A percentile compares a stretch with the other conserved stretches of the same genome.
These are phyloP conservation scores for Fregata magnificens DNA, from an alignment of 2,113 vertebrate species.

Conservation along the genomic window DNA sequence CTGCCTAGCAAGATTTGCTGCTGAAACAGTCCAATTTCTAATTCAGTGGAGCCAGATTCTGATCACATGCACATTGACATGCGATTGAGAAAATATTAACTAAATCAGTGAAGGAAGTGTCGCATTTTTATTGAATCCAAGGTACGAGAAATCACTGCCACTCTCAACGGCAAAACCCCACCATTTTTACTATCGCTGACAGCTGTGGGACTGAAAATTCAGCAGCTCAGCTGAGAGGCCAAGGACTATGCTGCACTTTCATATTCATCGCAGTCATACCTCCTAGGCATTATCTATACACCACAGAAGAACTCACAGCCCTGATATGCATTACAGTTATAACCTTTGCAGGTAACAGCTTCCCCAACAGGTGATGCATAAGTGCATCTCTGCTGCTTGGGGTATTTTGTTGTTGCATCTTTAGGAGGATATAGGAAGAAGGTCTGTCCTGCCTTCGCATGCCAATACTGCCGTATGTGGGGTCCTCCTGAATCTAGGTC, in stretches of 20 bases:
- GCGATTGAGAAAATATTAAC: not conserved
- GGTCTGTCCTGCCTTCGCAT: not conserved
- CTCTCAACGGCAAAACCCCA: not conserved
- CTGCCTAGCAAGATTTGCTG: not conserved
- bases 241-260: not conserved
- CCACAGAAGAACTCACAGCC: not conserved
- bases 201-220: not conserved
- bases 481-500: not conserved
- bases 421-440: not conserved
- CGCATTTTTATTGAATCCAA: not conserved
- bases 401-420: not conserved
- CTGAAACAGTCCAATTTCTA: not conserved
- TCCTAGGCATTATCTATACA: not conserved
- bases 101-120: not conserved
- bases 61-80: fast-evolving
- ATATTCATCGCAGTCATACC: not conserved
- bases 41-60: not conserved
- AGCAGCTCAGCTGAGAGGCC: not conserved
- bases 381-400: not conserved
- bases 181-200: not conserved
- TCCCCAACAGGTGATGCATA: not conserved
- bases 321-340: fast-evolving
- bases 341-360: not conserved
- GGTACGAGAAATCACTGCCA: not conserved
- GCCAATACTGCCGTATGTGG: not conserved